Evolutionary conservation across 2,888 invertebrate species (phyloP).

Genomic region (Dyspetes luteomarginatus): DNA sequence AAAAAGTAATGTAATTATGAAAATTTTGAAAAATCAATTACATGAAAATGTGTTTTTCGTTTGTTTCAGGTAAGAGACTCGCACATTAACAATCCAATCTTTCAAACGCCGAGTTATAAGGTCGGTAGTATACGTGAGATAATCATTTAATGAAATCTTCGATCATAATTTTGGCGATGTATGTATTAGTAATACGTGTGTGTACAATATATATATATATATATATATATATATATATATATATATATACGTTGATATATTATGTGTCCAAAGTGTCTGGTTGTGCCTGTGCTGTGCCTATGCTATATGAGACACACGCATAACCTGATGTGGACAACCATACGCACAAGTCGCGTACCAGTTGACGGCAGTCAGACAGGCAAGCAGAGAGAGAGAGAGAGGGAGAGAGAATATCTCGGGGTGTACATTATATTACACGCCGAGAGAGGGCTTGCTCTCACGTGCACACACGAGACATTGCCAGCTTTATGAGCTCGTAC

Average conservation of each 20-base stretch:
- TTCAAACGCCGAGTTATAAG: background rate
- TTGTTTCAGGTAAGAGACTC: slow-evolving; percentile 67
- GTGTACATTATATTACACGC: slow-evolving; percentile 73
- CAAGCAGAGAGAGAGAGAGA: background rate
- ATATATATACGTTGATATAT: background rate
- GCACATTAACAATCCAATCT: background rate
- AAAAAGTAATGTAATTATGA: background rate
- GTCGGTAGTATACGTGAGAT: background rate
- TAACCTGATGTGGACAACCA: slow-evolving; percentile 7
- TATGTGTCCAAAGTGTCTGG: background rate
- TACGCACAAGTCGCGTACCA: background rate
- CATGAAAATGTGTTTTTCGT: slow-evolving; percentile 46
- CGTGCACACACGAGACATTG: slow-evolving; percentile 67
- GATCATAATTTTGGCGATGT: background rate
- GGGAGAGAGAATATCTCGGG: slow-evolving; percentile 52
- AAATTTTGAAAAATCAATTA: background rate
- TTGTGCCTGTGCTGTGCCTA: background rate
- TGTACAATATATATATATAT: background rate
- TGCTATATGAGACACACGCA: slow-evolving; percentile 5
- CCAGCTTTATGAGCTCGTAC: slow-evolving; percentile 77
- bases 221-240: background rate
- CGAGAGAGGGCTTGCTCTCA: slow-evolving; percentile 29
- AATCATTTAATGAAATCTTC: background rate
- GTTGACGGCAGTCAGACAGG: background rate
- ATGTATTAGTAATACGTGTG: background rate